Percentiles rank a stretch among this genome's conserved stretches.
Evolutionary conservation across 2,797 vertebrate genomes (phyloP).

Genomic region (Silurus aristotelis): DNA sequence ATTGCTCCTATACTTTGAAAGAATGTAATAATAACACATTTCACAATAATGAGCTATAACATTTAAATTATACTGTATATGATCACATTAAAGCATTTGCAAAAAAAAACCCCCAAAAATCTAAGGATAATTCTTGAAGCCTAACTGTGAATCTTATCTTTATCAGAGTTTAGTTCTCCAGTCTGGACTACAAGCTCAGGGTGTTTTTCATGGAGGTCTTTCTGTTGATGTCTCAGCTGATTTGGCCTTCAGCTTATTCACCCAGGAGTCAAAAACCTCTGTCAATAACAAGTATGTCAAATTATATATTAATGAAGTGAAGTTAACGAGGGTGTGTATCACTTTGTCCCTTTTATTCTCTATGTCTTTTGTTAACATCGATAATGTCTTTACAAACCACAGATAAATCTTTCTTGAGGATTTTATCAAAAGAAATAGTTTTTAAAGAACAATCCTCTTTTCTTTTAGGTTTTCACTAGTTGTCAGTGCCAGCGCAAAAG

Average conservation of each 20-base stretch:
- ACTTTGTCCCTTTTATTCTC: not conserved
- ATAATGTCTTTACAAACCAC: too few species aligned
- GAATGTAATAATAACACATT: not conserved
- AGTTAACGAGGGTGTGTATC: not conserved
- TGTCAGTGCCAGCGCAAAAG: constrained; percentile 36
- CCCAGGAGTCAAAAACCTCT: constrained; percentile 38
- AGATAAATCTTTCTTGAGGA: not conserved
- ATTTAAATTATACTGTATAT: too few species aligned
- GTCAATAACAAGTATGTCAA: constrained; percentile 41
- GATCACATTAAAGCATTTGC: not conserved
- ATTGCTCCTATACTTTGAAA: not conserved
- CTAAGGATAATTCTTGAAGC: not conserved
- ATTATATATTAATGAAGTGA: not conserved
- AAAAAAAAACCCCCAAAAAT: not conserved
- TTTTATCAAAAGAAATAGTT: not conserved
- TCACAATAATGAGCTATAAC: not conserved
- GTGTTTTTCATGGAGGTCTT: constrained; percentile 44
- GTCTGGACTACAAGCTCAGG: constrained; percentile 39
- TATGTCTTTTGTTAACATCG: not conserved
- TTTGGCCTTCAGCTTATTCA: constrained; percentile 43
- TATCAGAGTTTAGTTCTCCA: constrained; percentile 54
- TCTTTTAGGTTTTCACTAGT: constrained; percentile 39
- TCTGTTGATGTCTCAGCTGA: constrained; percentile 41
- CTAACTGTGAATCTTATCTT: not conserved
- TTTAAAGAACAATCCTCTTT: not conserved